phyloP scores from a whole-genome alignment of 2,888 invertebrate species.

The Portevinia maculata region DNA sequence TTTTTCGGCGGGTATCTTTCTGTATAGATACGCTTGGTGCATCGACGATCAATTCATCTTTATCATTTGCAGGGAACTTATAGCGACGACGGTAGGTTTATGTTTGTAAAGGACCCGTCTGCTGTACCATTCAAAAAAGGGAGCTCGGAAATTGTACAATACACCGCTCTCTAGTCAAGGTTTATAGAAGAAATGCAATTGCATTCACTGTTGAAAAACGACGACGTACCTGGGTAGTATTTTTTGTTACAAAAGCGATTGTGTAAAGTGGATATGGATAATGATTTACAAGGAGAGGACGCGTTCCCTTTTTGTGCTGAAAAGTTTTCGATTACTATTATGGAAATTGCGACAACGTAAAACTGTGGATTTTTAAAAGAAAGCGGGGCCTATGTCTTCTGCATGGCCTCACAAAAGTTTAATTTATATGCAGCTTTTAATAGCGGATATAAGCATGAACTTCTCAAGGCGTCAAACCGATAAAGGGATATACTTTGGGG shows the following conservation, averaged over 20 bases:
- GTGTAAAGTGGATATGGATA: conserved; percentile 6
- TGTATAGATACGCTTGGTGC: conserved; percentile 8
- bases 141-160: conserved; percentile 41
- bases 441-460: neutral
- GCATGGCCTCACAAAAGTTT: neutral
- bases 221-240: neutral
- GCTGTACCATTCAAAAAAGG: conserved; percentile 24
- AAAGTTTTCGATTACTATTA: conserved; percentile 51
- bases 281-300: conserved; percentile 34
- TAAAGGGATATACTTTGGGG: too few relatives aligned
- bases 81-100: neutral
- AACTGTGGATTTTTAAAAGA: neutral
- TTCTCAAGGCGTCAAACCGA: too few relatives aligned
- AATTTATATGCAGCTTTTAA: conserved; percentile 6
- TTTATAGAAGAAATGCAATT: conserved; percentile 29
- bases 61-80: conserved; percentile 54
- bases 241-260: conserved; percentile 28
- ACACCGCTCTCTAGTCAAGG: conserved; percentile 27
- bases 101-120: conserved; percentile 1
- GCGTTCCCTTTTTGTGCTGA: neutral
- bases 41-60: conserved; percentile 66
- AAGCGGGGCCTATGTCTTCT: neutral
- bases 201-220: conserved; percentile 19
- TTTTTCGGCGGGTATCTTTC: conserved; percentile 1
- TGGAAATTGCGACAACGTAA: conserved; percentile 34